Evolutionary conservation across 2,888 invertebrate genomes (phyloP).

Genomic region (Thyatira batis): DNA sequence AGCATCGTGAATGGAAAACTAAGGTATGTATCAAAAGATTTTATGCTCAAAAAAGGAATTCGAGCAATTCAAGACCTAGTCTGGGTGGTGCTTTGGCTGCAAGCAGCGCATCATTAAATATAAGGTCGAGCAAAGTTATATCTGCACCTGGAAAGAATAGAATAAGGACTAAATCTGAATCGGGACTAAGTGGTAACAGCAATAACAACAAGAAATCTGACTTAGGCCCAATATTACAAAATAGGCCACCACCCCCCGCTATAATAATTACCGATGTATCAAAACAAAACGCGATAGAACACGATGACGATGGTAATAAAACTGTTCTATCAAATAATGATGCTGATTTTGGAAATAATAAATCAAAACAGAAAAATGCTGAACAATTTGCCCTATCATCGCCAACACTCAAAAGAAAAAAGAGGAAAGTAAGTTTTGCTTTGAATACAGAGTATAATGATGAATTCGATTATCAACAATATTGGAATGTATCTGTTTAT

Average conservation of each 20-base stretch:
- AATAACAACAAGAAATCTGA: slow-evolving; percentile 54
- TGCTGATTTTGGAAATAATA: slow-evolving; percentile 56
- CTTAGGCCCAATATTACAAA: slow-evolving; percentile 57
- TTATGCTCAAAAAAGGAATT: slow-evolving; percentile 47
- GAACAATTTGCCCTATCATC: slow-evolving; percentile 32
- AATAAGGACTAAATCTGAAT: slow-evolving; percentile 11
- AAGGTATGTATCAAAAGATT: slow-evolving; percentile 59
- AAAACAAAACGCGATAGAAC: slow-evolving; percentile 23
- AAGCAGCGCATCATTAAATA: slow-evolving; percentile 15
- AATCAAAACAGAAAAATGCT: slow-evolving; percentile 36
- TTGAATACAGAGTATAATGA: not conserved
- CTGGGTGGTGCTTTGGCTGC: not conserved
- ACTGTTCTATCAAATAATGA: slow-evolving; percentile 62
- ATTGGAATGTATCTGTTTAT: not conserved
- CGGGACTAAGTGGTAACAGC: slow-evolving; percentile 12
- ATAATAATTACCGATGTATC: slow-evolving; percentile 11
- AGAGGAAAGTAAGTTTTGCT: slow-evolving; percentile 23
- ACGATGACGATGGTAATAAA: slow-evolving; percentile 43
- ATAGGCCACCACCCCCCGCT: slow-evolving; percentile 65
- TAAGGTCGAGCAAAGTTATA: slow-evolving; percentile 38
- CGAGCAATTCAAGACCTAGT: slow-evolving; percentile 9
- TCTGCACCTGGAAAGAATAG: slow-evolving; percentile 35
- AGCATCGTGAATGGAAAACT: slow-evolving; percentile 67
- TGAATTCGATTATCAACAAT: not conserved
- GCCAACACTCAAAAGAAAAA: slow-evolving; percentile 60